Conservation (phyloP, 37 sponge, comb jelly and placozoan genomes). For the Geodia barretti region DNA sequence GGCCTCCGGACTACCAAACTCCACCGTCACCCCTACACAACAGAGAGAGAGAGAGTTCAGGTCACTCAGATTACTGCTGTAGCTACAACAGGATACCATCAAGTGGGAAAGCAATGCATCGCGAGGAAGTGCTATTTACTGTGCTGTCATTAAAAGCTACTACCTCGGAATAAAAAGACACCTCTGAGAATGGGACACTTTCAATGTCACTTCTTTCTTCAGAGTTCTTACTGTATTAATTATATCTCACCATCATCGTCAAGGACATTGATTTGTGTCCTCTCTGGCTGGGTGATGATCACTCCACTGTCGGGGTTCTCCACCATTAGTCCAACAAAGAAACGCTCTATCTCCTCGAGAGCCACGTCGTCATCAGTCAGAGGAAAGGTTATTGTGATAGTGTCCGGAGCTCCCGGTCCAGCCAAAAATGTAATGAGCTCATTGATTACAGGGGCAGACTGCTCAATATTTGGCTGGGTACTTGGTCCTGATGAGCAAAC, state of each 20-base stretch:
- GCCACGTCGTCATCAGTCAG: slow-evolving; percentile 30
- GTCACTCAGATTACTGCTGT: too few relatives aligned
- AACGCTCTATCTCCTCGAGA: slow-evolving; percentile 22
- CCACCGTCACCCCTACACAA: slow-evolving; percentile 15
- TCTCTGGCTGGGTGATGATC: background rate
- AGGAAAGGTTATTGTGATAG: background rate
- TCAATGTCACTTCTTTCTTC: too few relatives aligned
- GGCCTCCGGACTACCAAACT: background rate
- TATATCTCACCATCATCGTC: slow-evolving; percentile 39
- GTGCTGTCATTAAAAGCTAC: too few relatives aligned
- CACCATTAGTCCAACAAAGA: background rate
- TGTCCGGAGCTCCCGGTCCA: background rate
- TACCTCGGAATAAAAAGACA: too few relatives aligned
- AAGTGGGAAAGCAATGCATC: too few relatives aligned
- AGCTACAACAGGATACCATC: too few relatives aligned
- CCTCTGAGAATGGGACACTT: background rate
- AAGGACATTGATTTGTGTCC: slow-evolving; percentile 15
- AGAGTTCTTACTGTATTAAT: background rate
- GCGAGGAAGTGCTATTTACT: too few relatives aligned
- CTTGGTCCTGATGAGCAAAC: slow-evolving; percentile 16
- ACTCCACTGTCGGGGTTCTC: background rate
- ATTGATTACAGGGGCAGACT: slow-evolving; percentile 25
- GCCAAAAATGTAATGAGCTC: slow-evolving; percentile 5
- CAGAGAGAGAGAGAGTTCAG: background rate
- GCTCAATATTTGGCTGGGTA: background rate